Percentiles rank a stretch among this genome's conserved stretches.
Evolutionary conservation across 2,888 invertebrate genomes (phyloP).

Genomic region (Xylota segnis): DNA sequence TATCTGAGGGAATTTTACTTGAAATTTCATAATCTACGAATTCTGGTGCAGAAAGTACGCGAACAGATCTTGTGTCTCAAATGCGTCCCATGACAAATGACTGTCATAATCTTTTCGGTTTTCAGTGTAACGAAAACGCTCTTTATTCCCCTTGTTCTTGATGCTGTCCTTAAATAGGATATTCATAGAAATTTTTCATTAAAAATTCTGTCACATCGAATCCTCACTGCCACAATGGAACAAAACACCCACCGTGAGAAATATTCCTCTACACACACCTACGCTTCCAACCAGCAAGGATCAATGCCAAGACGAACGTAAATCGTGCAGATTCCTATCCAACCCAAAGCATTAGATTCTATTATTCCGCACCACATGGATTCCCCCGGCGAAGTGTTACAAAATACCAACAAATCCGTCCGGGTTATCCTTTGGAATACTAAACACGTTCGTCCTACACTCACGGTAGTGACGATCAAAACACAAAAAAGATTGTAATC

Average conservation of each 20-base stretch:
- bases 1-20: too few relatives aligned
- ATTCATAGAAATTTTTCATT: neutral
- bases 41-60: too few relatives aligned
- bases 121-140: too few relatives aligned
- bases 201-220: neutral
- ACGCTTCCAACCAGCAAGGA: conserved; percentile 10
- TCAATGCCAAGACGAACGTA: conserved; percentile 33
- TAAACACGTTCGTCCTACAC: conserved; percentile 40
- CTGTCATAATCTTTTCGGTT: too few relatives aligned
- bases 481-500: conserved; percentile 60
- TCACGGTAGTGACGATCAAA: conserved; percentile 38
- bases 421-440: conserved; percentile 49
- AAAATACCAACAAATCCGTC: conserved; percentile 42
- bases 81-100: too few relatives aligned
- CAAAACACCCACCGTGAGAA: conserved; percentile 38
- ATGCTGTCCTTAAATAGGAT: too few relatives aligned
- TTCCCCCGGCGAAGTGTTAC: conserved; percentile 43
- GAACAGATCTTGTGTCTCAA: too few relatives aligned
- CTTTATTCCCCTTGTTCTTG: too few relatives aligned
- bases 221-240: neutral
- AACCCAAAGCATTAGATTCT: conserved; percentile 45
- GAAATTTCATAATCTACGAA: too few relatives aligned
- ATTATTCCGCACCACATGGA: conserved; percentile 55
- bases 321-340: conserved; percentile 57
- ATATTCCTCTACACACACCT: conserved; percentile 6